Percentiles rank a stretch among this genome's conserved stretches.
Conservation (phyloP, 1,140 invertebrate species). For the Cotesia glomerata region DNA sequence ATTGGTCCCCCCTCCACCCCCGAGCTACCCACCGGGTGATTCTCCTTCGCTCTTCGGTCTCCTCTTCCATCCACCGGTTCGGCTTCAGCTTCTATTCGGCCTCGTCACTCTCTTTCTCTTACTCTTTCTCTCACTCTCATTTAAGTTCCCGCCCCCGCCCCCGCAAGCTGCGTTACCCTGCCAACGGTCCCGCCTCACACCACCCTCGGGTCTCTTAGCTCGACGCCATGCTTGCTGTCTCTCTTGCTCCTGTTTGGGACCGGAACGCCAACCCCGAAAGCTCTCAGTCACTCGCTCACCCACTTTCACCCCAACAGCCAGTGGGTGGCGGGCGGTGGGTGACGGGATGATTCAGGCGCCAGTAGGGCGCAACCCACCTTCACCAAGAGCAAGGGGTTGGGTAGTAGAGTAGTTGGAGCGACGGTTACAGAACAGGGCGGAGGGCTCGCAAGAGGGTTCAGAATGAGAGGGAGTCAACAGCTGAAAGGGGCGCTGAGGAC, state of each 20-base stretch:
- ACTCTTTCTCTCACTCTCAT: conserved; percentile 2
- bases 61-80: conserved; percentile 20
- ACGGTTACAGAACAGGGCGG: conserved; percentile 39
- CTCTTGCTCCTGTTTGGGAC: conserved; percentile 28
- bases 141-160: conserved; percentile 13
- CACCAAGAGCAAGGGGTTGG: conserved; percentile 41
- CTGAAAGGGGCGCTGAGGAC: conserved; percentile 32
- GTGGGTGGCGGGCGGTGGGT: conserved; percentile 44
- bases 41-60: conserved; percentile 50
- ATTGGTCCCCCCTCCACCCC: conserved; percentile 37
- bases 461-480: conserved; percentile 25
- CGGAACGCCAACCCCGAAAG: conserved; percentile 47
- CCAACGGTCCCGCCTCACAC: conserved; percentile 36
- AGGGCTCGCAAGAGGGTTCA: conserved; percentile 18
- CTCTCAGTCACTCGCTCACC: conserved; percentile 48
- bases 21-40: conserved; percentile 39
- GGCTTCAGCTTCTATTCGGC: conserved; percentile 2
- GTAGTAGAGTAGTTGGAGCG: conserved; percentile 40
- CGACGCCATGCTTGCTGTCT: conserved; percentile 25
- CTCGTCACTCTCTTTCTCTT: conserved; percentile 7
- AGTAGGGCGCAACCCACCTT: conserved; percentile 62
- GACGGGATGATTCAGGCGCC: conserved; percentile 62
- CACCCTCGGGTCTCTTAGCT: conserved; percentile 24
- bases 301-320: conserved; percentile 8
- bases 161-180: conserved; percentile 40